Base-by-base conservation (phyloP, 2,113 vertebrate species). In the Solea solea region DNA sequence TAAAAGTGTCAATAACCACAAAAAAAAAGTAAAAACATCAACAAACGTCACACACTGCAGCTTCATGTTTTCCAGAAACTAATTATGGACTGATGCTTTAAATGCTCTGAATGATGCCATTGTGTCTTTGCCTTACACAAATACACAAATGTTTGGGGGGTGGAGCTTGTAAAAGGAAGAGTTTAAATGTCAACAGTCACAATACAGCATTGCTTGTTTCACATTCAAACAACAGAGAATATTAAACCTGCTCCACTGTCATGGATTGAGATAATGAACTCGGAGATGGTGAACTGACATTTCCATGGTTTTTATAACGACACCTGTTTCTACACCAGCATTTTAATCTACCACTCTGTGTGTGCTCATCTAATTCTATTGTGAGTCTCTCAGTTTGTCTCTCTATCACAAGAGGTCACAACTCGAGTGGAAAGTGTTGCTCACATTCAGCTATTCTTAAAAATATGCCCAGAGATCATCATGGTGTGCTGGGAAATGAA, bases 321-420 rank as follows among this genome's bases (percentile, higher is more conserved):
- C 75, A 88, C 78, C 67, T 82, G 80, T 82, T 73, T 62, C 46
- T 46, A 45, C 55, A 42, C 42, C 48, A 63, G 51, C 9, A 12
- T 69, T 66, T 48, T 39, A 39, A 57, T 58, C 59, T 50, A 25
- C 3, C 25, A 28, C 66, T 74, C 69, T 69, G 25, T 62, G 44
- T 42, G 62, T 15, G 11, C 50, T 58, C 55, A 49, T 78, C 74
- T 25, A 58, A 34, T 53, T 63, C 58, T 11, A 39, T 14, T 2
- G 55, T 34, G 16, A 72, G 64, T 41, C 21, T 51, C 64, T 45
- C 40, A 1, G 28, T 79, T 75, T 67, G 42, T 72, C 60, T 64
- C 49, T 2, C 41, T 57, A 50, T 68, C 59, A 53, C 40, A 4
- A 48, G 51, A 69, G 61, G 64, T 77, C 59, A 60, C 58, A 60